Percentiles rank a stretch among this genome's conserved stretches.
Conservation (phyloP, 2,888 invertebrate genomes). For the Tinea pellionella region DNA sequence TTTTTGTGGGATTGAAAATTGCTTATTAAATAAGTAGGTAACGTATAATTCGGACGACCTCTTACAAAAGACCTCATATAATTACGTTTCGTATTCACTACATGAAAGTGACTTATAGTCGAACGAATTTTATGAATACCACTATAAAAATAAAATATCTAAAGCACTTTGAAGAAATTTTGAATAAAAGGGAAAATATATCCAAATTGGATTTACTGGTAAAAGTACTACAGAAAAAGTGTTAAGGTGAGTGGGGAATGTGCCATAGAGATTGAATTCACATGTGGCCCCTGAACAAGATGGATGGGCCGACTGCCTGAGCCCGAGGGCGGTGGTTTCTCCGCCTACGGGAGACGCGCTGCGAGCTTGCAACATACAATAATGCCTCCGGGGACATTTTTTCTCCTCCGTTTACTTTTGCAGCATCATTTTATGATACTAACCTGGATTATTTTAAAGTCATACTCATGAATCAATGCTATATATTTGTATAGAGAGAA, state of each 20-base stretch:
- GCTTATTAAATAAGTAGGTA: background rate
- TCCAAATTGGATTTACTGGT: constrained; percentile 53
- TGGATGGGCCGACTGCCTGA: constrained; percentile 24
- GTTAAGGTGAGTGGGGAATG: constrained; percentile 63
- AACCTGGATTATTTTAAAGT: constrained; percentile 47
- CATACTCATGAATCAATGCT: background rate
- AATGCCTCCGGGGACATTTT: constrained; percentile 41
- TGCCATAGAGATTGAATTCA: constrained; percentile 61
- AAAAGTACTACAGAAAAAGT: constrained; percentile 52
- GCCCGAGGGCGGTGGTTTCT: background rate
- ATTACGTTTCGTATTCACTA: background rate
- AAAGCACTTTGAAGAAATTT: background rate
- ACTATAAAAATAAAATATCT: background rate
- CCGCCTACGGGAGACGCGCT: background rate
- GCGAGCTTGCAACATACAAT: constrained; percentile 11
- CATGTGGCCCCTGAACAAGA: constrained; percentile 43
- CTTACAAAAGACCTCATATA: background rate
- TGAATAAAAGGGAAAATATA: constrained; percentile 34
- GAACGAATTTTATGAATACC: background rate
- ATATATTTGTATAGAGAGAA: background rate
- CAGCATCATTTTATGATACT: constrained; percentile 61
- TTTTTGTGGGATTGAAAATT: background rate
- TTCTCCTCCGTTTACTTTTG: constrained; percentile 51
- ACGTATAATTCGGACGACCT: background rate
- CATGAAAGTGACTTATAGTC: background rate